Evolutionary conservation across 2,113 vertebrate species (phyloP).

Genomic region (Jaculus jaculus): DNA sequence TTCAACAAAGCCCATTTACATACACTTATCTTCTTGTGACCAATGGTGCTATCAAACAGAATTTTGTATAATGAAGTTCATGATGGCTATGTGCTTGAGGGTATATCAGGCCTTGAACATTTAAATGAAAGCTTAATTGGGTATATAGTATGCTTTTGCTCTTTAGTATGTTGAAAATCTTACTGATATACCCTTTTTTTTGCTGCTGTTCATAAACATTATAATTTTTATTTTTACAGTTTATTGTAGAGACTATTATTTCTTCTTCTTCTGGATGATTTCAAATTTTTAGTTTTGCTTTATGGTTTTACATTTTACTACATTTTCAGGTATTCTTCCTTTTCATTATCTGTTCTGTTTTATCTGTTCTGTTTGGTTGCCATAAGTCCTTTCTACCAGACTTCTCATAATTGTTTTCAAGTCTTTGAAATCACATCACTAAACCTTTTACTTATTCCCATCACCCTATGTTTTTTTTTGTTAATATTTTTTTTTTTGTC

Average conservation of each 20-base stretch:
- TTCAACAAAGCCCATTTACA: neutral
- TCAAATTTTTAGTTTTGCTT: neutral
- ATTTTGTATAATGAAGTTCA: neutral
- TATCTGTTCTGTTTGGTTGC: neutral
- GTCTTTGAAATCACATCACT: neutral
- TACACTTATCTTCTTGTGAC: neutral
- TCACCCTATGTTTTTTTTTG: neutral
- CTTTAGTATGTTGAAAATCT: neutral
- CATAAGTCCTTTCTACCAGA: neutral
- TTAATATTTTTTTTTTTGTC: no score
- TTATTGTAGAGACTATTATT: neutral
- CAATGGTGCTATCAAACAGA: neutral
- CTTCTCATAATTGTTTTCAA: neutral
- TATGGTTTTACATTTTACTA: neutral
- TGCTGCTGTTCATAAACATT: neutral
- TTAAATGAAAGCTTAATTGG: neutral
- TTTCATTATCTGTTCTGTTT: neutral
- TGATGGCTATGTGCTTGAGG: neutral
- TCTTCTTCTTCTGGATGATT: fast-evolving
- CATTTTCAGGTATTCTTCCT: neutral
- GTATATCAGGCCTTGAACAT: neutral
- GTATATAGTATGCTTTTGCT: neutral
- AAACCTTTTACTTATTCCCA: neutral
- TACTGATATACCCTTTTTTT: neutral
- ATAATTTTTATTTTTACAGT: neutral